phyloP scores from a whole-genome alignment of 2,888 invertebrate species.

The Eilema caniola region DNA sequence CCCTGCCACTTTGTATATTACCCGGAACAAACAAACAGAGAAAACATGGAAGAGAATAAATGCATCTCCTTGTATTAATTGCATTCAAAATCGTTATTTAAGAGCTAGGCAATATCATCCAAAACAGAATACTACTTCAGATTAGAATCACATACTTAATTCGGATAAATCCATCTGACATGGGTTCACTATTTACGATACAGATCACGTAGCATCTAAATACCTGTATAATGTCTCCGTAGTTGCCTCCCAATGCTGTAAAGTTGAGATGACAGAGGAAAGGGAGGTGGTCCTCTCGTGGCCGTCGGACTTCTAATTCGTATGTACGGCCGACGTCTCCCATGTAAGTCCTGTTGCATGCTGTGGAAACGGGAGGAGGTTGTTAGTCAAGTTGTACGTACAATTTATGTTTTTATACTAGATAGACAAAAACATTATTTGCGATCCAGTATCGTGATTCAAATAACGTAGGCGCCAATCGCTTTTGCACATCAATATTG shows the following conservation, averaged over 20 bases:
- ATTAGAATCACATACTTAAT: conserved; percentile 51
- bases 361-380: conserved; percentile 82
- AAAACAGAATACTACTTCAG: conserved; percentile 47
- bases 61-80: too few species aligned
- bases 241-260: conserved; percentile 91
- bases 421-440: too few species aligned
- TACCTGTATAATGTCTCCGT: conserved; percentile 74
- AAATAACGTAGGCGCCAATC: too few species aligned
- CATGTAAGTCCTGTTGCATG: conserved; percentile 94
- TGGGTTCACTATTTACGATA: conserved; percentile 36
- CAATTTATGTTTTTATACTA: too few species aligned
- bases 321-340: conserved; percentile 94
- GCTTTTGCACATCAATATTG: too few species aligned
- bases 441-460: too few species aligned
- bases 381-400: conserved; percentile 1
- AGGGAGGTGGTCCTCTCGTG: conserved; percentile 91
- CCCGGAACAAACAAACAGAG: too few species aligned
- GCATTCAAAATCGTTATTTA: background rate
- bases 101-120: conserved; percentile 17
- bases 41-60: background rate
- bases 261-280: conserved; percentile 94
- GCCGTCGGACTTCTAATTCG: conserved; percentile 92
- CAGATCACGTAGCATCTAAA: conserved; percentile 49
- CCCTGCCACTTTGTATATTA: too few species aligned
- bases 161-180: conserved; percentile 44